phyloP scores from a whole-genome alignment of 2,888 invertebrate genomes.

The Watsonalla binaria region DNA sequence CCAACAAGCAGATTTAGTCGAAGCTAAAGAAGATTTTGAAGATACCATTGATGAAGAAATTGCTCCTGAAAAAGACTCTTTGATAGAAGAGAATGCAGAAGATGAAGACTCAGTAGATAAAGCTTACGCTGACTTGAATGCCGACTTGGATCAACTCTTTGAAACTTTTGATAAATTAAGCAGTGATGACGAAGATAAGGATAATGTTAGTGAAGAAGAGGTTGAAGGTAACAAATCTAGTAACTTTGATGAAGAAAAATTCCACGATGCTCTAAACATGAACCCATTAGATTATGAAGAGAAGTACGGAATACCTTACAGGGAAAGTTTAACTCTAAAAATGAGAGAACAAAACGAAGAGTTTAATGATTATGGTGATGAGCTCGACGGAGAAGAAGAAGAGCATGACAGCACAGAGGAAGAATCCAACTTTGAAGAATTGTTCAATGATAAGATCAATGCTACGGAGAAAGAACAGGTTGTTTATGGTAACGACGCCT shows the following conservation, averaged over 20 bases:
- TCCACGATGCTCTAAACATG: slow-evolving; percentile 4
- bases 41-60: not conserved
- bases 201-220: slow-evolving; percentile 16
- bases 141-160: slow-evolving; percentile 46
- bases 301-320: slow-evolving; percentile 24
- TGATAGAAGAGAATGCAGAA: slow-evolving; percentile 8
- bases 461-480: slow-evolving; percentile 12
- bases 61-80: not conserved
- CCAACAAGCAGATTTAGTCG: slow-evolving; percentile 12
- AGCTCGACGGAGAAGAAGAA: not conserved
- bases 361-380: slow-evolving; percentile 13
- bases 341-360: slow-evolving; percentile 16
- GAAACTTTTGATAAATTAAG: slow-evolving; percentile 43
- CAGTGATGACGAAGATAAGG: slow-evolving; percentile 17
- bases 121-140: slow-evolving; percentile 42
- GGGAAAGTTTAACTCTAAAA: slow-evolving; percentile 20
- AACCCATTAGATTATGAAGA: slow-evolving; percentile 30
- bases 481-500: slow-evolving; percentile 38
- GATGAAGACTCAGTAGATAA: slow-evolving; percentile 34
- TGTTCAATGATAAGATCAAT: not conserved
- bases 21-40: slow-evolving; percentile 9
- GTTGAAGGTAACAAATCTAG: not conserved
- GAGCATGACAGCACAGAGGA: not conserved
- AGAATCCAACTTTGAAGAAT: not conserved
- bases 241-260: slow-evolving; percentile 9